phyloP scores from a whole-genome alignment of 1,140 invertebrate species.

The Aphelenchoides besseyi region DNA sequence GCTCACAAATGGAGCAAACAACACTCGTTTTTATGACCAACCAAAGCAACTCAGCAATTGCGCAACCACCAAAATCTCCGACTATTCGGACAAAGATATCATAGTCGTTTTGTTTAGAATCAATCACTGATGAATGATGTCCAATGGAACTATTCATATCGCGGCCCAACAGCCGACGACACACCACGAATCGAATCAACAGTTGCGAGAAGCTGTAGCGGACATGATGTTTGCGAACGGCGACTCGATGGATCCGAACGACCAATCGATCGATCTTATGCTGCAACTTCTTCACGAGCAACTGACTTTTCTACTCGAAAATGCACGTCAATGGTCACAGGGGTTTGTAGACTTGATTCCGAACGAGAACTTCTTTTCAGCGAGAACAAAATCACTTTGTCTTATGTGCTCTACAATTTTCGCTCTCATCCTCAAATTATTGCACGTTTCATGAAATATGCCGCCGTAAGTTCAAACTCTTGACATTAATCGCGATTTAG shows the following conservation, averaged over 20 bases:
- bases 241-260: conserved; percentile 24
- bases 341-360: conserved; percentile 12
- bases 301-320: conserved; percentile 25
- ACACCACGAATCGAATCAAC: no score
- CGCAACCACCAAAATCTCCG: no score
- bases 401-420: conserved; percentile 15
- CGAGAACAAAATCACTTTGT: conserved; percentile 17
- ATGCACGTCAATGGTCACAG: background rate
- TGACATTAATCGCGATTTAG: background rate
- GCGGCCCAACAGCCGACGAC: no score
- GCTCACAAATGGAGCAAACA: no score
- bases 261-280: conserved; percentile 29
- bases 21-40: no score
- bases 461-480: conserved; percentile 7
- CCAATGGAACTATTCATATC: no score
- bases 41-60: no score
- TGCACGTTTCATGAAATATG: conserved; percentile 20
- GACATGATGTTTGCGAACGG: conserved; percentile 35
- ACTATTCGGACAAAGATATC: no score
- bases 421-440: conserved; percentile 29
- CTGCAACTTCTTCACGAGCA: conserved; percentile 16
- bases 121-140: no score
- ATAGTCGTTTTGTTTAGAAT: no score
- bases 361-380: conserved; percentile 28
- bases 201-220: background rate